Conservation (phyloP, 2,888 invertebrate species). For the Agonopterix heracliana region DNA sequence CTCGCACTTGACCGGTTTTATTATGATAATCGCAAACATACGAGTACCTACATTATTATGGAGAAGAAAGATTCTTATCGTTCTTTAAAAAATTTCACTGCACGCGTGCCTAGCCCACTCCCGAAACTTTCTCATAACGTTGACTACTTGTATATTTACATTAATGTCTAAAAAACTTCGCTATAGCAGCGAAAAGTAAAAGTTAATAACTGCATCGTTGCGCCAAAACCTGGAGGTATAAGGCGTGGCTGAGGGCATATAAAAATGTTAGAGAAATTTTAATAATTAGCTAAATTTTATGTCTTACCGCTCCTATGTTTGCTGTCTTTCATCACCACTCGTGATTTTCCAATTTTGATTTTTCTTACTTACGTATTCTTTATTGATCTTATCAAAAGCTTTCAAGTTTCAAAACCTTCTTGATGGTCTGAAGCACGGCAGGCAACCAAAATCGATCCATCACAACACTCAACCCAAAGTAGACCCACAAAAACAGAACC, state of each 20-base stretch:
- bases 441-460: conserved; percentile 53
- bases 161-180: conserved; percentile 23
- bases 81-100: conserved; percentile 32
- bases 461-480: conserved; percentile 51
- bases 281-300: too few species aligned
- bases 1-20: too few species aligned
- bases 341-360: too few species aligned
- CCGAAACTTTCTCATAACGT: conserved; percentile 41
- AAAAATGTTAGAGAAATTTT: too few species aligned
- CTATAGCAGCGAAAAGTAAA: conserved; percentile 44
- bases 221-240: conserved; percentile 20
- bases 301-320: too few species aligned
- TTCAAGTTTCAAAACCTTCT: too few species aligned
- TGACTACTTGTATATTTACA: conserved; percentile 34
- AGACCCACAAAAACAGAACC: conserved; percentile 55
- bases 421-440: conserved; percentile 3
- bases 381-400: too few species aligned
- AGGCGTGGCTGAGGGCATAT: conserved; percentile 10
- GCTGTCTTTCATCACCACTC: too few species aligned
- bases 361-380: too few species aligned
- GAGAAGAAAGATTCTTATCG: conserved; percentile 30
- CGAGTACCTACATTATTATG: conserved; percentile 1
- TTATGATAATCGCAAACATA: neutral
- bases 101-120: conserved; percentile 23
- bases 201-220: conserved; percentile 50